Base-by-base conservation (phyloP, 2,797 vertebrate genomes). In the Coendou prehensilis region DNA sequence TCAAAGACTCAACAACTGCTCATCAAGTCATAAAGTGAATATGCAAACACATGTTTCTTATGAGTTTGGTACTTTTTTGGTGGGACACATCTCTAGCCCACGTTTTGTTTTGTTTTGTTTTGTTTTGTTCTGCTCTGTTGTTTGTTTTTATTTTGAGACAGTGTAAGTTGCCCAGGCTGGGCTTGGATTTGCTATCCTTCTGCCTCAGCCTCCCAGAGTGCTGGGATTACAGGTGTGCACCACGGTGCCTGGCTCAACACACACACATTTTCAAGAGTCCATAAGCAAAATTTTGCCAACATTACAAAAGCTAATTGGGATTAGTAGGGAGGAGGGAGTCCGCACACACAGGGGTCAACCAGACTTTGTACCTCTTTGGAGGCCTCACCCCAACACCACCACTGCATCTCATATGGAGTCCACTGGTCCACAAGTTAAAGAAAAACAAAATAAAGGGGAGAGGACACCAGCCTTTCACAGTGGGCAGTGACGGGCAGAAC, bases 291-390 rank as follows among this genome's bases (percentile, higher is more conserved):
- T 41, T 20, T 28, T 14, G 56, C 47, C 79, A 57, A n/a, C 11
- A 63, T 75, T 30, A 67, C 71, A 54, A n/a, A 75, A 73, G 28
- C n/a, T 11, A 13, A 30, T 26, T 28, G 69, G 71, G 20, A 28
- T 23, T 5, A 4, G 41, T 47, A 37, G 6, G 47, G 13, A 47
- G 9, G 47, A 33, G 20, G 23, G 14, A 17, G 75, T 14, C 26
- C 4, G 18, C 57, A 56, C 11, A 4, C 76, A 15, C 0, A 2
- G 2, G 8, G 23, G 17, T 54, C 79, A 3, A 1, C 1, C 57
- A 33, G n/a, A 52, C 7, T 30, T 73, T 23, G 45, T 26, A 30
- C 50, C 64, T 37, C 52, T 30, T 45, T 45, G n/a, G 61, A 73
- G 23, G 9, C 57, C 17, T 63, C 45, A 23, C 23, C 73, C 52